Evolutionary conservation across 2,113 vertebrate species (phyloP).

Genomic region (Nestor notabilis): DNA sequence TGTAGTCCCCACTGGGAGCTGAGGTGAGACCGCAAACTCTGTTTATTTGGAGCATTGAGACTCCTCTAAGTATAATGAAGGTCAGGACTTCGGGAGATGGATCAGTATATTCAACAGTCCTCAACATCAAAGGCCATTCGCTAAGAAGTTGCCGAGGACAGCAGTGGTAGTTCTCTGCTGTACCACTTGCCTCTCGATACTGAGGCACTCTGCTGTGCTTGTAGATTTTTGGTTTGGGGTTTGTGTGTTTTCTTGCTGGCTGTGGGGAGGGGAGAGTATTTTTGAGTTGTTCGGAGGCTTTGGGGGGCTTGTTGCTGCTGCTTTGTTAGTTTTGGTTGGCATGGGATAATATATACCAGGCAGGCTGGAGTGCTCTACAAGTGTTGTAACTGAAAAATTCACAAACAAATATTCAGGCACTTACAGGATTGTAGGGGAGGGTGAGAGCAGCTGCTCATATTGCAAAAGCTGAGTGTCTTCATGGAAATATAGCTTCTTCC

Average conservation of each 20-base stretch:
- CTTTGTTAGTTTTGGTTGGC: neutral
- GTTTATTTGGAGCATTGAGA: neutral
- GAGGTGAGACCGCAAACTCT: constrained; percentile 29
- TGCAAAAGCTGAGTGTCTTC: neutral
- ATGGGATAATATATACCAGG: neutral
- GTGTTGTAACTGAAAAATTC: neutral
- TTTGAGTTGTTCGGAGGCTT: neutral
- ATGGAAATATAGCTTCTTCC: neutral
- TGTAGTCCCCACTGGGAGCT: neutral
- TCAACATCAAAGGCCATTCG: neutral
- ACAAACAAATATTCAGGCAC: neutral
- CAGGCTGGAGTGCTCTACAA: neutral
- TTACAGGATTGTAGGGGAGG: neutral
- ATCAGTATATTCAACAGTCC: neutral
- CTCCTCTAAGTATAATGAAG: neutral
- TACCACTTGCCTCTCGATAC: neutral
- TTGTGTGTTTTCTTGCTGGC: neutral
- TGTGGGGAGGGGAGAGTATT: neutral
- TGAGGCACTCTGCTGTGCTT: neutral
- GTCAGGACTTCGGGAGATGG: neutral
- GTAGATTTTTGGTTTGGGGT: neutral
- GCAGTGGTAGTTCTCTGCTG: neutral
- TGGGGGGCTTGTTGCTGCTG: neutral
- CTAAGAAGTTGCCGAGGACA: neutral
- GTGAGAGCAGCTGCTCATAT: neutral